A percentile compares a stretch with the other conserved stretches of the same genome.
Evolutionary conservation across 1,140 invertebrate genomes (phyloP).

Genomic region (Euura saliciscinereae): DNA sequence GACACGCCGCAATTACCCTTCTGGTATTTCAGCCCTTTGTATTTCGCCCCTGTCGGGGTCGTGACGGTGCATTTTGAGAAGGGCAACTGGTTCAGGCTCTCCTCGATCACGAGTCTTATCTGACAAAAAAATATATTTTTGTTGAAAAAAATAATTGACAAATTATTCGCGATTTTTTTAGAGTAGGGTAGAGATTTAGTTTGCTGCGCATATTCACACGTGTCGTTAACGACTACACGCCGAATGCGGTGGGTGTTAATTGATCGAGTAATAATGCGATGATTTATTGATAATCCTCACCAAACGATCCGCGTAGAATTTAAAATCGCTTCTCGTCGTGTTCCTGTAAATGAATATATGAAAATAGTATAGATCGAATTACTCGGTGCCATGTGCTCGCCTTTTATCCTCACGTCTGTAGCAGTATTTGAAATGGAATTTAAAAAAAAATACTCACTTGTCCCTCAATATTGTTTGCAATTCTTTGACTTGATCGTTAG

Average conservation of each 20-base stretch:
- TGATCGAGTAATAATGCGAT: neutral
- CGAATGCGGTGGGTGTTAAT: too few species aligned
- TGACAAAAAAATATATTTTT: conserved; percentile 48
- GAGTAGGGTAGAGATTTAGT: neutral
- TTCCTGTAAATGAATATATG: conserved; percentile 70
- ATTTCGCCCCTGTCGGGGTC: conserved; percentile 91
- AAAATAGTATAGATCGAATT: conserved; percentile 9
- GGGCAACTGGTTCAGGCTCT: conserved; percentile 96
- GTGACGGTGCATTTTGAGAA: conserved; percentile 87
- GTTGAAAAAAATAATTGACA: neutral
- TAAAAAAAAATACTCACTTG: conserved; percentile 70
- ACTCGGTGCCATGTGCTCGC: conserved; percentile 9
- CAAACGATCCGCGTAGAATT: conserved; percentile 95
- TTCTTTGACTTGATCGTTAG: conserved; percentile 90
- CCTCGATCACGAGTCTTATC: conserved; percentile 96
- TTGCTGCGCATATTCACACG: neutral
- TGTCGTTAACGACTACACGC: neutral
- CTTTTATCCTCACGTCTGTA: neutral
- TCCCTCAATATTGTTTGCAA: conserved; percentile 94
- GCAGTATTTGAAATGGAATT: neutral
- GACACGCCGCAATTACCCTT: conserved; percentile 99
- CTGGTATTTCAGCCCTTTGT: conserved; percentile 91
- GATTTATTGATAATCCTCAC: conserved; percentile 54
- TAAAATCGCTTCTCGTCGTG: conserved; percentile 94
- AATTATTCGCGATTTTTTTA: neutral